Evolutionary conservation across 2,797 vertebrate species (phyloP).

Genomic region (Siniperca scherzeri): DNA sequence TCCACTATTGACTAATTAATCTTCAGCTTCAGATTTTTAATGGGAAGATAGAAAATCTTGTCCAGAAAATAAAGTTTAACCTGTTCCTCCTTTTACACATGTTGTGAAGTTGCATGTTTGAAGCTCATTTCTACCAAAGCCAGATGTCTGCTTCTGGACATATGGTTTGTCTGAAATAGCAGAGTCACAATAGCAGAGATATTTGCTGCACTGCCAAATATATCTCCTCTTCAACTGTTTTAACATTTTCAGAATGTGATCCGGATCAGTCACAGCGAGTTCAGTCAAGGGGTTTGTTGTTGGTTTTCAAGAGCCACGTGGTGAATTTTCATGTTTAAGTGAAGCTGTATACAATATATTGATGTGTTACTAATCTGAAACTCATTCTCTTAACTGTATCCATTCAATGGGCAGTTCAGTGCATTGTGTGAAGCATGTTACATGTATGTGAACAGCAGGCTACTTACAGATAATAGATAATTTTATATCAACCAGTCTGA

Average conservation of each 20-base stretch:
- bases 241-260: conserved; percentile 26
- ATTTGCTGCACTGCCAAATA: conserved; percentile 16
- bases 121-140: not conserved
- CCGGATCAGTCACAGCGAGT: conserved; percentile 13
- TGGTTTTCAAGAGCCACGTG: conserved; percentile 31
- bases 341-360: conserved; percentile 33
- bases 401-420: not conserved
- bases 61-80: not conserved
- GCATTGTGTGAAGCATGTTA: not conserved
- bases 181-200: conserved; percentile 22
- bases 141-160: conserved; percentile 49
- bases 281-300: conserved; percentile 25
- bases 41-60: not conserved
- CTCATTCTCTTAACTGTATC: not conserved
- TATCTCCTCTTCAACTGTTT: conserved; percentile 19
- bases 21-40: not conserved
- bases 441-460: not conserved
- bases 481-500: not conserved
- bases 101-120: conserved; percentile 24
- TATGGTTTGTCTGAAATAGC: conserved; percentile 39
- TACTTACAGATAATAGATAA: no score
- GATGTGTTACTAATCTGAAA: conserved; percentile 18
- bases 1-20: not conserved
- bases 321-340: conserved; percentile 8
- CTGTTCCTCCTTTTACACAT: conserved; percentile 14